Evolutionary conservation across 2,888 invertebrate species (phyloP).

Genomic region (Temnothorax unifasciatus): DNA sequence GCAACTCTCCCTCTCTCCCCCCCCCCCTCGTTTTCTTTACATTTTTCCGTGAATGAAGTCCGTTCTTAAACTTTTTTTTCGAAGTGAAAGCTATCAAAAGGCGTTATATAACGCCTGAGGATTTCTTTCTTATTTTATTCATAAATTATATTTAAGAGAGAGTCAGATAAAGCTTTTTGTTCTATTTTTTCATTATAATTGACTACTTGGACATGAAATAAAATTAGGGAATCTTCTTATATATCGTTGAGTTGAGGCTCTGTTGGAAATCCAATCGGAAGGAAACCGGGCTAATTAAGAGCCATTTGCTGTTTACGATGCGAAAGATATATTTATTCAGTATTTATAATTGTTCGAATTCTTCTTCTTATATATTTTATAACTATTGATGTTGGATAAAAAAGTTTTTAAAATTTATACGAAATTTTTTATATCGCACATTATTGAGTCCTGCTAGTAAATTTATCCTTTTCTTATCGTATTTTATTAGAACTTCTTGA

Average conservation of each 20-base stretch:
- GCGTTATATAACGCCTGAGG: too few relatives aligned
- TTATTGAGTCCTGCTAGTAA: background rate
- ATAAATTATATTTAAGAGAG: background rate
- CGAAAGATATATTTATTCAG: too few relatives aligned
- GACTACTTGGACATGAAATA: background rate
- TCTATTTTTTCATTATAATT: background rate
- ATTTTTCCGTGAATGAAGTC: conserved; percentile 14
- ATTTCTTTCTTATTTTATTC: conserved; percentile 3
- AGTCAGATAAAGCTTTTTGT: background rate
- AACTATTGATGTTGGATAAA: background rate
- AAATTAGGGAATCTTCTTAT: background rate
- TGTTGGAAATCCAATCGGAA: too few relatives aligned
- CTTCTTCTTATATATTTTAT: background rate
- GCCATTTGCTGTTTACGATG: too few relatives aligned
- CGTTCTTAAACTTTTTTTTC: background rate
- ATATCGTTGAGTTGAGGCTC: too few relatives aligned
- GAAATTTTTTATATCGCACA: background rate
- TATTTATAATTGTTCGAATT: too few relatives aligned
- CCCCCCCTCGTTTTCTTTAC: background rate
- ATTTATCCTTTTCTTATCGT: background rate
- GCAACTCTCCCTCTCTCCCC: background rate
- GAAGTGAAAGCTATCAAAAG: conserved; percentile 24
- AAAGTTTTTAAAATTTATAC: background rate
- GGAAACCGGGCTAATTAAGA: too few relatives aligned
- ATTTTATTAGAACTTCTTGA: background rate